Evolutionary conservation across 2,797 vertebrate species (phyloP).

Genomic region (Darevskia nairensis): DNA sequence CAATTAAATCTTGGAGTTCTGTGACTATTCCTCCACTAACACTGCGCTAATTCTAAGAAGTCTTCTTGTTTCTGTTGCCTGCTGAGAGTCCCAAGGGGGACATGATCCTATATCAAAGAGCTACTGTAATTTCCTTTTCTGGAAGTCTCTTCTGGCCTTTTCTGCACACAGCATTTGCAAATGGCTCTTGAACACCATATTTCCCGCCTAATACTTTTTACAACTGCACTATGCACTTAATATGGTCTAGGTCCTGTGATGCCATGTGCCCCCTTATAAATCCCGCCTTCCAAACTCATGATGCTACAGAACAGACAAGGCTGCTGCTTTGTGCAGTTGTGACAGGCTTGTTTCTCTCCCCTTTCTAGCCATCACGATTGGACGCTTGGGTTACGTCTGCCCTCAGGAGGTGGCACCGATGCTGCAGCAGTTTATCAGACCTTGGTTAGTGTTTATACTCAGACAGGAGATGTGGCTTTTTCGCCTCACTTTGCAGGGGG

Average conservation of each 20-base stretch:
- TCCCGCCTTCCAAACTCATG: neutral
- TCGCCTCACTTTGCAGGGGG: neutral
- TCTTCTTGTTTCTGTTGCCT: neutral
- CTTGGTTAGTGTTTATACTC: conserved; percentile 81
- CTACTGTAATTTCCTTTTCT: neutral
- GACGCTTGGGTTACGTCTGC: conserved; percentile 92
- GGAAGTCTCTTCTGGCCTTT: neutral
- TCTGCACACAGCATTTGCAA: neutral
- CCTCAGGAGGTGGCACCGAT: conserved; percentile 94
- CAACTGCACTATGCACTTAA: neutral
- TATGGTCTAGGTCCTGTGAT: neutral
- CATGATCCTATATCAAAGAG: neutral
- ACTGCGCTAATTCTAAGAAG: neutral
- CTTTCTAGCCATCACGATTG: conserved; percentile 91
- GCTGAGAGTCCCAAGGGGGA: neutral
- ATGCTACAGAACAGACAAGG: conserved; percentile 28
- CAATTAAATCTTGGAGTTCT: neutral
- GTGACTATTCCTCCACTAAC: neutral
- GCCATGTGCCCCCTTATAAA: conserved; percentile 35
- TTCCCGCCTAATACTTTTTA: neutral
- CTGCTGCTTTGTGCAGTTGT: conserved; percentile 3
- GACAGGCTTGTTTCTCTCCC: conserved; percentile 64
- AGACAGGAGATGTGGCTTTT: neutral
- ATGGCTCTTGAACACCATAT: neutral
- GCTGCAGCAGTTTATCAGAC: conserved; percentile 94